A percentile compares a stretch with the other conserved stretches of the same genome.
These are phyloP conservation scores for Geophilus truncorum DNA, from an alignment of 2,888 invertebrate genomes.

Conservation along the genomic window DNA sequence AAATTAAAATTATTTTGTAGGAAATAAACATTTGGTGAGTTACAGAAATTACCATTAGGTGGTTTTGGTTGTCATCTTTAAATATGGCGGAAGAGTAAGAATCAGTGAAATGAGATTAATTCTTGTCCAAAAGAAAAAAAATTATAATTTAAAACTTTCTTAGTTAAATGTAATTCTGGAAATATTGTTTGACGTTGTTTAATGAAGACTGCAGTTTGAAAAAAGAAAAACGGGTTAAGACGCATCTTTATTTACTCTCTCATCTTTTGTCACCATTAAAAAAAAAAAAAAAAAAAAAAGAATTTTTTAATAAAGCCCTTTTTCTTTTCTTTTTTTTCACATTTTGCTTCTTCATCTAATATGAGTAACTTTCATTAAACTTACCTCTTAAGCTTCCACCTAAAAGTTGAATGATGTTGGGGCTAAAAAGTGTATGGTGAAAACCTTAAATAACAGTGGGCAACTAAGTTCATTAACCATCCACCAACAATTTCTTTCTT, in stretches of 20 bases:
- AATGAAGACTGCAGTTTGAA: neutral
- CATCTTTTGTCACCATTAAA: neutral
- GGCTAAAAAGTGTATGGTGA: neutral
- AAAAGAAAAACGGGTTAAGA: neutral
- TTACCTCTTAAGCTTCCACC: neutral
- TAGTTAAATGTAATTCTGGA: too few species aligned
- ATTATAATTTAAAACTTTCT: neutral
- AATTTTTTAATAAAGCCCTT: neutral
- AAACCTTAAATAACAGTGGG: constrained; percentile 15
- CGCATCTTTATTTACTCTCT: neutral
- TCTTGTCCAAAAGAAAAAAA: too few species aligned
- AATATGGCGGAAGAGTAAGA: too few species aligned
- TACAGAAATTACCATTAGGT: too few species aligned
- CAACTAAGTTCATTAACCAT: constrained; percentile 4
- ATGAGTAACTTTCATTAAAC: constrained; percentile 5
- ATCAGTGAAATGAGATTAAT: too few species aligned
- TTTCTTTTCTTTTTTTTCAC: neutral
- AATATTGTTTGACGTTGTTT: too few species aligned
- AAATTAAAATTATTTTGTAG: too few species aligned
- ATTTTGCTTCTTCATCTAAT: neutral
- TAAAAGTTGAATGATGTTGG: neutral
- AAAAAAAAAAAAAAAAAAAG: neutral
- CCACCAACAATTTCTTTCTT: neutral
- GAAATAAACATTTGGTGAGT: too few species aligned
- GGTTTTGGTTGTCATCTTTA: too few species aligned